These are phyloP conservation scores for Rhagoletis pomonella DNA, from an alignment of 1,140 invertebrate species.

Conservation along the genomic window DNA sequence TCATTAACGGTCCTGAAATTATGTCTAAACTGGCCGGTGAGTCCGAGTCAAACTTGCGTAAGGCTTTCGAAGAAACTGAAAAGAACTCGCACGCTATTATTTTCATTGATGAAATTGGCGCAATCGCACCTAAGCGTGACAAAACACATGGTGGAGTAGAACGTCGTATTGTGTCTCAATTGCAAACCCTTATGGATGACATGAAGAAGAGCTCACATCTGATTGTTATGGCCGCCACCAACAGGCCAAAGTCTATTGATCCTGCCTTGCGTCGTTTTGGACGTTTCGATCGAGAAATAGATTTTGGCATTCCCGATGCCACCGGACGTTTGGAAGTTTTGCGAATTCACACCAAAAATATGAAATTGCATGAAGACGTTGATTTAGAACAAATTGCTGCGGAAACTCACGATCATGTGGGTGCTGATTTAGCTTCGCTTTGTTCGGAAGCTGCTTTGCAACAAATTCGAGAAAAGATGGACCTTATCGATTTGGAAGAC, in stretches of 20 bases:
- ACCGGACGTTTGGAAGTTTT: constrained; percentile 98
- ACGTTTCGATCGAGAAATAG: constrained; percentile 98
- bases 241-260: constrained; percentile 99
- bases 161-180: constrained; percentile 98
- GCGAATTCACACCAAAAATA: constrained; percentile 89
- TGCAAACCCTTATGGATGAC: constrained; percentile 99
- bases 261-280: constrained; percentile 97
- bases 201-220: constrained; percentile 99
- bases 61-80: constrained; percentile 99
- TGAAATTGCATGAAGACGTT: constrained; percentile 88
- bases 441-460: constrained; percentile 85
- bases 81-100: constrained; percentile 96
- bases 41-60: constrained; percentile 96
- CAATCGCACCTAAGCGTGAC: too few species aligned
- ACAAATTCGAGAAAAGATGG: too few species aligned
- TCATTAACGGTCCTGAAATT: constrained; percentile 99
- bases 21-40: constrained; percentile 99
- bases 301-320: constrained; percentile 99
- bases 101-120: too few species aligned
- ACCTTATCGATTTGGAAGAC: constrained; percentile 76
- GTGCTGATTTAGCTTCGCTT: constrained; percentile 98
- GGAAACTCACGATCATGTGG: constrained; percentile 99
- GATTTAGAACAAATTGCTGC: constrained; percentile 98
- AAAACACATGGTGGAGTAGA: constrained; percentile 97
- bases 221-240: constrained; percentile 99